Conservation (phyloP, 1,140 invertebrate species). For the Brachionus sp. region DNA sequence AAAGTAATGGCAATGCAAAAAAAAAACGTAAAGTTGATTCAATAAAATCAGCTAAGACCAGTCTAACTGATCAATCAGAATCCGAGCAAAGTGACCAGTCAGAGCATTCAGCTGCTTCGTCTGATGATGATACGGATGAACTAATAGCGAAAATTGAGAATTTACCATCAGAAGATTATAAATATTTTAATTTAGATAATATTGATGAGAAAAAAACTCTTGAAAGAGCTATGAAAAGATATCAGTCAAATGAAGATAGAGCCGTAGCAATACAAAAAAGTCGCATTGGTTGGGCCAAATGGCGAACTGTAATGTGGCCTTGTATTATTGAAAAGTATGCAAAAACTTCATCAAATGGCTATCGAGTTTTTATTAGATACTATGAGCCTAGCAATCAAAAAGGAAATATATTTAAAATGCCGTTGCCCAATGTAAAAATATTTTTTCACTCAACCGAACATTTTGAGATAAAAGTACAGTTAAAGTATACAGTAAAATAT, state of each 20-base stretch:
- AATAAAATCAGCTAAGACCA: neutral
- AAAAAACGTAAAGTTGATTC: slow-evolving; percentile 31
- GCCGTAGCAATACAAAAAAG: neutral
- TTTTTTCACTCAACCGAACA: neutral
- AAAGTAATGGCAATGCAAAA: slow-evolving; percentile 8
- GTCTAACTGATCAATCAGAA: neutral
- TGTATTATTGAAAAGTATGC: slow-evolving; percentile 41
- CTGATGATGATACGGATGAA: neutral
- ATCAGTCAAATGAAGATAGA: neutral
- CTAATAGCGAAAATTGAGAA: neutral
- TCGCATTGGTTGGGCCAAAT: slow-evolving; percentile 4
- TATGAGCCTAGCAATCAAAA: slow-evolving; percentile 4
- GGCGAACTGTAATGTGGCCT: neutral
- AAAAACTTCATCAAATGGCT: neutral
- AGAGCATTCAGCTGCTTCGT: neutral
- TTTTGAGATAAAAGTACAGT: slow-evolving; percentile 15
- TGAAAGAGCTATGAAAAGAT: neutral
- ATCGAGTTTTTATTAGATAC: neutral
- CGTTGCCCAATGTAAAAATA: neutral
- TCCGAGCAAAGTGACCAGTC: neutral
- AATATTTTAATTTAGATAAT: slow-evolving; percentile 23
- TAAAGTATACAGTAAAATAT: neutral
- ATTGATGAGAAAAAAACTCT: neutral
- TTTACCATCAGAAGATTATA: neutral
- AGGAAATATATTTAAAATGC: slow-evolving; percentile 18